These are phyloP conservation scores for Martes martes DNA, from an alignment of 2,113 vertebrate species.

Conservation along the genomic window DNA sequence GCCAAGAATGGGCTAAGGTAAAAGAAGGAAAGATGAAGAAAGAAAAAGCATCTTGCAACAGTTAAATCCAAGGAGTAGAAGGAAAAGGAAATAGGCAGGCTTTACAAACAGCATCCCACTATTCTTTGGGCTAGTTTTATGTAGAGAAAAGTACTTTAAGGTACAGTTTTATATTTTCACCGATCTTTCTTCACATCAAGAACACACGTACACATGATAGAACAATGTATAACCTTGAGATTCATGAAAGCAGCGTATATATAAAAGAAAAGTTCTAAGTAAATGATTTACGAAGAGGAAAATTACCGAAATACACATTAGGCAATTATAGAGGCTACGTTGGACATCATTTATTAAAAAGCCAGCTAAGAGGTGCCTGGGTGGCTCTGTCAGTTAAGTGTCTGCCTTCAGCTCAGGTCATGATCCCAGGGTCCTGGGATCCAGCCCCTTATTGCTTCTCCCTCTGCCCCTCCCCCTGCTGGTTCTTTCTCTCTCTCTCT, in stretches of 20 bases:
- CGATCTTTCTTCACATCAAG: neutral
- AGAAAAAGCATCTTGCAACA: neutral
- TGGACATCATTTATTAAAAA: neutral
- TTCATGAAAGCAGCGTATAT: neutral
- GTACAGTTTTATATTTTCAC: slow-evolving; percentile 26
- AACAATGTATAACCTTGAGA: neutral
- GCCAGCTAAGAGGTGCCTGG: neutral
- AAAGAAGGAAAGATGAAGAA: neutral
- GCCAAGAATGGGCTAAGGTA: neutral
- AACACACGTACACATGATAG: neutral
- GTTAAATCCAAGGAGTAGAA: neutral
- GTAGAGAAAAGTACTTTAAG: neutral
- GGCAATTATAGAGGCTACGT: neutral
- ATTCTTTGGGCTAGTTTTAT: neutral
- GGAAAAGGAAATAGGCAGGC: neutral
- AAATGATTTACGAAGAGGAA: neutral
- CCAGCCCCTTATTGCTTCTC: neutral
- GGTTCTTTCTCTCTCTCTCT: no score
- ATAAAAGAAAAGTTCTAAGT: neutral
- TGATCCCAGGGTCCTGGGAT: no score
- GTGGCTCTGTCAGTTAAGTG: no score
- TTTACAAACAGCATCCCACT: neutral
- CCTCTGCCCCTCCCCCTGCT: neutral
- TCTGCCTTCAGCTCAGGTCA: no score
- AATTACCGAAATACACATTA: neutral